Evolutionary conservation across 2,797 vertebrate species (phyloP).

Genomic region (Scolopax bukidnonensis): DNA sequence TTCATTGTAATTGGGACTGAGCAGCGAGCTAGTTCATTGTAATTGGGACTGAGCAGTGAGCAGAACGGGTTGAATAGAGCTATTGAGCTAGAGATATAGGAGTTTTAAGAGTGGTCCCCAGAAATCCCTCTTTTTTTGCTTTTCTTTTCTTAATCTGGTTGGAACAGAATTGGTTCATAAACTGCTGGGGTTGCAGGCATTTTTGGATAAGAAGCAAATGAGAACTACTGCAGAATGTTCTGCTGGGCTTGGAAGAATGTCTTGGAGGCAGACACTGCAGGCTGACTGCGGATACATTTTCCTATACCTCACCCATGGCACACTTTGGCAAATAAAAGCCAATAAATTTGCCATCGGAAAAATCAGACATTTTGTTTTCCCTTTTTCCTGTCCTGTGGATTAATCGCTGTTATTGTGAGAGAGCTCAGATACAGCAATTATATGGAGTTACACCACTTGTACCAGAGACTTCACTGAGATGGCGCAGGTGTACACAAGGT

Average conservation of each 20-base stretch:
- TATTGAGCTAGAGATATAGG: constrained; percentile 18
- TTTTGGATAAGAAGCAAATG: constrained; percentile 31
- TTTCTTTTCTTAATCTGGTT: background rate
- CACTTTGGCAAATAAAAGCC: constrained; percentile 4
- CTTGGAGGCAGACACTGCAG: background rate
- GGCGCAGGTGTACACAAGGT: background rate
- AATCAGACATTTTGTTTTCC: background rate
- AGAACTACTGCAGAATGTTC: constrained; percentile 21
- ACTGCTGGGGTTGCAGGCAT: background rate
- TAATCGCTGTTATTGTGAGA: background rate
- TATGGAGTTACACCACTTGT: background rate
- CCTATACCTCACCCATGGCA: background rate
- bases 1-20: constrained; percentile 59
- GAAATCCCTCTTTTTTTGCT: background rate
- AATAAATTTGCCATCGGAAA: background rate
- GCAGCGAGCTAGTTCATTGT: constrained; percentile 28
- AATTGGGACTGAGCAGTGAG: constrained; percentile 45
- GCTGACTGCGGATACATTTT: background rate
- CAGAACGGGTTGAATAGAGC: constrained; percentile 38
- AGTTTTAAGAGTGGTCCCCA: background rate
- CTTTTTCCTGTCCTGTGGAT: background rate
- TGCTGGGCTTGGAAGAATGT: constrained; percentile 23
- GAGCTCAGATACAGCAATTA: background rate
- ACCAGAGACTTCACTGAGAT: background rate
- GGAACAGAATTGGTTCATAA: constrained; percentile 10